These are phyloP conservation scores for Agrochola macilenta DNA, from an alignment of 2,888 invertebrate species.

Conservation along the genomic window DNA sequence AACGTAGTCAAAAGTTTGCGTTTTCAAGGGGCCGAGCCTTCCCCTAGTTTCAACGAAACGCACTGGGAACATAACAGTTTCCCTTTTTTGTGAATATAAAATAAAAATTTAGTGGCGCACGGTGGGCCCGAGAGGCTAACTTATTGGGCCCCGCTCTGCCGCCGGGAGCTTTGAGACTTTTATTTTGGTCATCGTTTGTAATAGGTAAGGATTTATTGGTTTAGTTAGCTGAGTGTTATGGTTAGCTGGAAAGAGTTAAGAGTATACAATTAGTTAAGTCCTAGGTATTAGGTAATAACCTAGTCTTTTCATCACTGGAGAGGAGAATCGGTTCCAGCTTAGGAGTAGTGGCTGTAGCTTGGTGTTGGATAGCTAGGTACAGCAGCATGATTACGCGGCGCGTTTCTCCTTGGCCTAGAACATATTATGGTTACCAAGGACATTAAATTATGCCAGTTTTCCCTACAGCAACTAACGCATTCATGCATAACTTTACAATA, in stretches of 20 bases:
- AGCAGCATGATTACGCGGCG: too few relatives aligned
- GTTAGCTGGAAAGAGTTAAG: background rate
- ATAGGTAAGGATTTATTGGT: conserved; percentile 71
- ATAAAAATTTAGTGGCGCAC: conserved; percentile 86
- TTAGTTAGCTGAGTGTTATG: background rate
- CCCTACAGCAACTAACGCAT: background rate
- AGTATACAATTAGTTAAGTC: background rate
- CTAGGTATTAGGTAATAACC: background rate
- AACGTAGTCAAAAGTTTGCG: conserved; percentile 59
- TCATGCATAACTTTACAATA: background rate
- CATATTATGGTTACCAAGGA: background rate
- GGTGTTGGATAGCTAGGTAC: background rate
- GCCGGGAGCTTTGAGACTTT: conserved; percentile 70
- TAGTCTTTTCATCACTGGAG: background rate
- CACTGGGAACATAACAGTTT: conserved; percentile 85
- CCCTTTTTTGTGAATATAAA: conserved; percentile 81
- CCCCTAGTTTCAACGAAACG: conserved; percentile 66
- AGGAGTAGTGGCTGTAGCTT: background rate
- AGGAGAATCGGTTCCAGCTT: background rate
- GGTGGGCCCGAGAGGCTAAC: conserved; percentile 77
- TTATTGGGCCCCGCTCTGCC: conserved; percentile 73
- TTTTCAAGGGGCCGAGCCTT: conserved; percentile 70
- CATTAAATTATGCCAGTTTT: background rate
- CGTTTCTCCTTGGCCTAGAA: background rate
- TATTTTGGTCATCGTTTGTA: conserved; percentile 75